Percentiles rank a stretch among this genome's conserved stretches.
phyloP scores from a whole-genome alignment of 2,797 vertebrate genomes.

The Hypotaenidia philippensis region DNA sequence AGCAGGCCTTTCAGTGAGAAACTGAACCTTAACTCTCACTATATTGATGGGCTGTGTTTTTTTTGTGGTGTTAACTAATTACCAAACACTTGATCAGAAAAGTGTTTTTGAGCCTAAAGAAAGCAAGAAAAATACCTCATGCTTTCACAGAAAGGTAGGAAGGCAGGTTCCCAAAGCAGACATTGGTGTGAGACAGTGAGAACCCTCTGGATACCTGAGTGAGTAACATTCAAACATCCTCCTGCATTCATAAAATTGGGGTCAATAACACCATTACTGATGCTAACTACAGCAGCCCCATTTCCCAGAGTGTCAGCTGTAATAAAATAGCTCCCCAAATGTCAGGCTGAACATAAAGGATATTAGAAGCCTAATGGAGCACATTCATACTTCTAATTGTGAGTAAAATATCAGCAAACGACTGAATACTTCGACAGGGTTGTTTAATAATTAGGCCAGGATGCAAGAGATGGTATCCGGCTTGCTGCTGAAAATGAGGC shows the following conservation, averaged over 20 bases:
- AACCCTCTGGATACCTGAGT: background rate
- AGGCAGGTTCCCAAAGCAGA: background rate
- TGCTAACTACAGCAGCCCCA: constrained; percentile 22
- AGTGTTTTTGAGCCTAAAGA: background rate
- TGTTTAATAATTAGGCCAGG: constrained; percentile 65
- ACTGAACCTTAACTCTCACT: background rate
- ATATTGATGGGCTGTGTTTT: background rate
- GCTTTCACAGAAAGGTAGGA: background rate
- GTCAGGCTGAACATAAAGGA: constrained; percentile 61
- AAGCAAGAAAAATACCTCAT: background rate
- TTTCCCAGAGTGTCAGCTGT: constrained; percentile 28
- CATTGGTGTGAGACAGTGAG: background rate
- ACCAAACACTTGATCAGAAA: background rate
- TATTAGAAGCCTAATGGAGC: constrained; percentile 69
- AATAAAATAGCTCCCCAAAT: constrained; percentile 61
- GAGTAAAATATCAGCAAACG: constrained; percentile 70
- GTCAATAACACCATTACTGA: constrained; percentile 56
- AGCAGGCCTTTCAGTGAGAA: background rate
- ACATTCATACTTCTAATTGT: constrained; percentile 68
- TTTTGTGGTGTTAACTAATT: background rate
- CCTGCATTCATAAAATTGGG: constrained; percentile 32
- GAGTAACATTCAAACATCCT: background rate
- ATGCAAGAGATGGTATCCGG: constrained; percentile 2
- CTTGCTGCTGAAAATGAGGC: constrained; percentile 24
- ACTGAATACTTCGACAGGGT: constrained; percentile 39